A percentile compares a stretch with the other conserved stretches of the same genome.
Conservation (phyloP, 2,797 vertebrate species). For the Hyperoplus immaculatus region DNA sequence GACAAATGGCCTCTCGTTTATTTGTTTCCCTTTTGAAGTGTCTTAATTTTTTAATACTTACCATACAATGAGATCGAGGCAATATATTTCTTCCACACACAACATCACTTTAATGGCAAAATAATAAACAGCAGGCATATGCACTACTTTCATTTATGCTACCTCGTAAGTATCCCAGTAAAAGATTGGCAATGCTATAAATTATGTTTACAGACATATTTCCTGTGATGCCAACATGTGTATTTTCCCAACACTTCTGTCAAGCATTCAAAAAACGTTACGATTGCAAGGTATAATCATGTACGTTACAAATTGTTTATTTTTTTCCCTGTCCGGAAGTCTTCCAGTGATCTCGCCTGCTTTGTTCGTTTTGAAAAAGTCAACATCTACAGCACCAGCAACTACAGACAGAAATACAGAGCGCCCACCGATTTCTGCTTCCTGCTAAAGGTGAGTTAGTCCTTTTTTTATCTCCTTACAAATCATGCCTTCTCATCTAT, state of each 20-base stretch:
- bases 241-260: neutral
- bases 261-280: neutral
- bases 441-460: slow-evolving; percentile 89
- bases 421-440: slow-evolving; percentile 94
- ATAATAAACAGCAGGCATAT: neutral
- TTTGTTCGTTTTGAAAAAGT: slow-evolving; percentile 92
- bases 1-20: neutral
- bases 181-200: neutral
- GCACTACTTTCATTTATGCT: neutral
- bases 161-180: neutral
- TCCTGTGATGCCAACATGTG: neutral
- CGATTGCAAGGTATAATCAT: neutral
- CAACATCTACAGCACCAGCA: slow-evolving; percentile 88
- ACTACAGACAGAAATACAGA: slow-evolving; percentile 89
- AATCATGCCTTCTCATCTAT: too few relatives aligned
- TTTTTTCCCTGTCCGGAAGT: slow-evolving; percentile 74
- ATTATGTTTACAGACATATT: slow-evolving; percentile 1
- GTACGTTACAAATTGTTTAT: neutral
- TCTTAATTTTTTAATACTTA: neutral
- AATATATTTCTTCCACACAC: neutral
- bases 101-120: neutral
- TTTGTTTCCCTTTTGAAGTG: slow-evolving; percentile 7
- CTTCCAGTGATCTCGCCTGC: slow-evolving; percentile 89
- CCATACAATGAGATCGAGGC: neutral
- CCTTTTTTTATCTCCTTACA: too few relatives aligned